These are phyloP conservation scores for Luehdorfia chinensis DNA, from an alignment of 1,140 invertebrate genomes.

Conservation along the genomic window DNA sequence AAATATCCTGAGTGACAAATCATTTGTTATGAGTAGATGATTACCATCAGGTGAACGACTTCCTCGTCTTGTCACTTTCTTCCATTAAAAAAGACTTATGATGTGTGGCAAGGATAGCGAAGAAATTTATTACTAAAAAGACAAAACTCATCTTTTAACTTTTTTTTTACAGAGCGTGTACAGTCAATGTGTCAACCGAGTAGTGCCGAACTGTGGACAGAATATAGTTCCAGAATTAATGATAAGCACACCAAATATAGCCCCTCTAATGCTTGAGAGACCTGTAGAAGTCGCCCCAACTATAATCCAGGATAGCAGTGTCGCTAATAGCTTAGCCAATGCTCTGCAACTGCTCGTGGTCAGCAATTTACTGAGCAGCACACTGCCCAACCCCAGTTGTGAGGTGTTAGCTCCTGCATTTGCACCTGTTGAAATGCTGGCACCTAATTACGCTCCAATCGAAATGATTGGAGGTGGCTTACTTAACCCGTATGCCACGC, in stretches of 20 bases:
- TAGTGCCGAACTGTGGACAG: constrained; percentile 28
- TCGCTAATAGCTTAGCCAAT: constrained; percentile 57
- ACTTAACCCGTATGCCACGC: background rate
- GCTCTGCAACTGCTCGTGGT: constrained; percentile 58
- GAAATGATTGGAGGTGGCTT: constrained; percentile 7
- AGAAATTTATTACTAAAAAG: too few species aligned
- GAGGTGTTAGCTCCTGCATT: constrained; percentile 7
- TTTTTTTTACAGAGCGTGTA: constrained; percentile 32
- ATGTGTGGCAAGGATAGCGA: too few species aligned
- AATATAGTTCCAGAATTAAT: constrained; percentile 21
- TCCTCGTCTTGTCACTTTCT: too few species aligned
- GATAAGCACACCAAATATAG: constrained; percentile 4
- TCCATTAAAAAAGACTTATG: too few species aligned
- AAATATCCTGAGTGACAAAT: too few species aligned
- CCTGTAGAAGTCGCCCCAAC: constrained; percentile 32
- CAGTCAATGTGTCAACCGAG: constrained; percentile 42
- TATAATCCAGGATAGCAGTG: constrained; percentile 53
- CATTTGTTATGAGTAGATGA: too few species aligned
- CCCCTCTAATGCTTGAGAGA: constrained; percentile 17
- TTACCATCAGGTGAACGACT: too few species aligned
- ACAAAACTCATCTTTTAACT: background rate
- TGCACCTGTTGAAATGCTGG: constrained; percentile 9
- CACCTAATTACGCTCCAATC: background rate
- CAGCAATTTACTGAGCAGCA: constrained; percentile 51
- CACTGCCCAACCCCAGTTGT: constrained; percentile 31